These are phyloP conservation scores for Tilapia sparmanii DNA, from an alignment of 2,113 vertebrate species.

Conservation along the genomic window DNA sequence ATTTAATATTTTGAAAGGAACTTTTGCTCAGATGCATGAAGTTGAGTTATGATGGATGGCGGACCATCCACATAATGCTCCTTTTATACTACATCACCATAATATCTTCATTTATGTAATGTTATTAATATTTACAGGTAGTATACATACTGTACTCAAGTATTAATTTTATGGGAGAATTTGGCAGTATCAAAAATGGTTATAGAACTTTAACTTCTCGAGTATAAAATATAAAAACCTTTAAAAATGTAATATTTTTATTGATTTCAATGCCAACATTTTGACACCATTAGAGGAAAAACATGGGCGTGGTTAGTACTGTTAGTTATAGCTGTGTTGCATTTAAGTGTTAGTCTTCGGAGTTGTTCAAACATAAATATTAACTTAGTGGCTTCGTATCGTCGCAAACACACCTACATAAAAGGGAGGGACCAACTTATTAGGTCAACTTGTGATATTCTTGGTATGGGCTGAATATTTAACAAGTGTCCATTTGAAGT, in stretches of 20 bases:
- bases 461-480: background rate
- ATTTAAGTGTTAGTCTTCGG: background rate
- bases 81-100: background rate
- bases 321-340: background rate
- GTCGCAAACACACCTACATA: background rate
- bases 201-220: background rate
- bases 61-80: background rate
- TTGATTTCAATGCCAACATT: background rate
- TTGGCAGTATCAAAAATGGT: background rate
- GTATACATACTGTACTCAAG: background rate
- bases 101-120: background rate
- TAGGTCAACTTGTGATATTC: accelerated
- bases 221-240: background rate
- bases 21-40: background rate
- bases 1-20: accelerated
- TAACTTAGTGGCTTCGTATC: background rate
- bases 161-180: background rate
- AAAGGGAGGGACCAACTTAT: background rate
- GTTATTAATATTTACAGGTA: background rate
- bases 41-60: accelerated
- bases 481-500: background rate
- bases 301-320: background rate
- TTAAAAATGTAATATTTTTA: background rate
- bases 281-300: background rate
- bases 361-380: background rate